phyloP scores from a whole-genome alignment of 2,113 vertebrate genomes.

The Cricetomys ansorgei region DNA sequence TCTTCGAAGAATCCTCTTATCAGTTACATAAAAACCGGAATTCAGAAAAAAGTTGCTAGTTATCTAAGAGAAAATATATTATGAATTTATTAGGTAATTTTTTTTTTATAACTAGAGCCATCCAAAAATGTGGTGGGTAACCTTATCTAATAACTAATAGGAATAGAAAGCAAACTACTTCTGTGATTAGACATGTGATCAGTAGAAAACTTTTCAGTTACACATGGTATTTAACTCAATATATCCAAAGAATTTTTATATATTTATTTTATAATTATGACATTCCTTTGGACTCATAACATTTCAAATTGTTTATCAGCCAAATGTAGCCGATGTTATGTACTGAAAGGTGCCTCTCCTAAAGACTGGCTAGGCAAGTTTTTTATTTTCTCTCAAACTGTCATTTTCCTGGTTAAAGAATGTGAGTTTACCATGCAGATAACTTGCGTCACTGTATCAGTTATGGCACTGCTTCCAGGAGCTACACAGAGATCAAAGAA shows the following conservation, averaged over 20 bases:
- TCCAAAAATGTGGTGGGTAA: background rate
- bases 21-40: background rate
- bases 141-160: background rate
- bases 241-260: constrained; percentile 5
- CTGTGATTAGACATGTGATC: background rate
- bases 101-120: constrained; percentile 38
- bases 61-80: constrained; percentile 17
- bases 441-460: background rate
- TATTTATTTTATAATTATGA: background rate
- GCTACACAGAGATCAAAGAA: background rate
- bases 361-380: background rate
- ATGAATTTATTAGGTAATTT: constrained; percentile 40
- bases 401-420: constrained; percentile 29
- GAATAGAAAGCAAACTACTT: background rate
- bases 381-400: background rate
- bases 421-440: background rate
- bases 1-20: background rate
- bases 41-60: background rate
- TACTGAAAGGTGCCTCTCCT: background rate
- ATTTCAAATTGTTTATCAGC: background rate
- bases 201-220: background rate
- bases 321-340: background rate
- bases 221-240: background rate
- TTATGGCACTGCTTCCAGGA: background rate
- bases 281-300: background rate